Base-by-base conservation (phyloP, 2,888 invertebrate species). In the Drosophila putrida region DNA sequence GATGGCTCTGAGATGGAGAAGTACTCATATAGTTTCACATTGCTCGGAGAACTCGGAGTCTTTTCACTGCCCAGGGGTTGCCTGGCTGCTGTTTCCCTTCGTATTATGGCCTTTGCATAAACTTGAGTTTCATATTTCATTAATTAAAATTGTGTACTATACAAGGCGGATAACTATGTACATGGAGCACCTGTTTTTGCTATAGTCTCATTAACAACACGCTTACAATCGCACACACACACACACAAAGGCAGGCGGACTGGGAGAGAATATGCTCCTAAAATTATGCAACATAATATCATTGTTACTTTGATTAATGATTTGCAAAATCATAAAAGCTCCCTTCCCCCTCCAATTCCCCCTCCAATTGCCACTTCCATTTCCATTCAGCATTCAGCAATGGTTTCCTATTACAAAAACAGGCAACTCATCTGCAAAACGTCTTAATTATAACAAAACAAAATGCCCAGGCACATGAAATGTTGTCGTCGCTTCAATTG, bases 231-330 rank as follows among this genome's bases (percentile, higher is more conserved):
- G 43, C 25, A 39, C 36, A n/a, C 15, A 46, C 31, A 43, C 41
- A 38, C 35, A 46, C 47, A 54, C 62, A 51, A 6, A 25, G 10
- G 25, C 8, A n/a, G 11, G 27, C 35, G 28, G 33, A 13, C 25
- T 6, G 35, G 20, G 25, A 11, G 38, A 6, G 43, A 33, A 46
- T 33, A 15, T 39, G 59, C 57, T 64, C 44, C 76, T 68, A 49
- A 74, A 81, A 74, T 86, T 83, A 86, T 89, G 89, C 87, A 86
- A 87, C 69, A 80, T 76, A 90, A 86, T 87, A 89, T 87, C 89
- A 83, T 90, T 90, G 84, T 90, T 82, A 71, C 78, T 80, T 87
- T 87, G 87, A 87, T 90, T 87, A 87, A 90, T 87, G 90, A 86
- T 88, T 88, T 83, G 80, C 85, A 73, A 88, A 88, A 89, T 82